Evolutionary conservation across 2,113 vertebrate genomes (phyloP), one percentile per base, ranked within the genome.

Genomic region (Coryphaenoides rupestris): DNA sequence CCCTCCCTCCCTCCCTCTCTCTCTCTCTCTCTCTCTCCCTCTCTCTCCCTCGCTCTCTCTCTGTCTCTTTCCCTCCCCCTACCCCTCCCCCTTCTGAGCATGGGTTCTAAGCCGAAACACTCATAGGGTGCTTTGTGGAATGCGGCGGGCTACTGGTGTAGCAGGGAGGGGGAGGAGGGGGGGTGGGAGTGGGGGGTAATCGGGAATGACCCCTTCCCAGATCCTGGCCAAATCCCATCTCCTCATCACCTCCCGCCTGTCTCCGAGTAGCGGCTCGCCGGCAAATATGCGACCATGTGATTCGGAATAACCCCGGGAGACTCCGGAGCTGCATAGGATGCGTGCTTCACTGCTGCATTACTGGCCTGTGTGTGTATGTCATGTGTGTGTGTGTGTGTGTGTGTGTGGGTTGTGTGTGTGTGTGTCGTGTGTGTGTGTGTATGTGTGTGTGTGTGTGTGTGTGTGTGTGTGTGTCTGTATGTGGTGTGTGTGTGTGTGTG

Each of bases 271-370:
- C 65, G 66, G 17, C 66, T 65, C 74, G 65, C 75, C 67, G 78
- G 80, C 68, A 76, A 76, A 81, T 76, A 78, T 82, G 76, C 66
- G 56, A 62, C 58, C 84, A 79, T 81, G 80, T 83, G 80, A 84
- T 68, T n/a, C 3, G 2, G 21, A 63, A 62, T 76, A 74, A 70
- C 28, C 82, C 75, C 63, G 2, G 55, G 72, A 81, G 76, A 74
- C 72, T 79, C 28, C 46, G 72, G 73, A 55, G 69, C 68, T 54
- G 72, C 62, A 52, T 40, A 54, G 76, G 58, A 55, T 81, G 70
- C 67, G 19, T 76, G 72, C 68, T 61, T n/a, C n/a, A 56, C 14
- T 21, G 19, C 62, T 76, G 79, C 79, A 74, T 77, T 76, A 74
- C 72, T 40, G 64, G 49, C 61, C 21, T 58, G 56, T 69, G 33